Percentiles rank a stretch among this genome's conserved stretches.
phyloP scores from a whole-genome alignment of 2,113 vertebrate genomes.

The Nerophis lumbriciformis region DNA sequence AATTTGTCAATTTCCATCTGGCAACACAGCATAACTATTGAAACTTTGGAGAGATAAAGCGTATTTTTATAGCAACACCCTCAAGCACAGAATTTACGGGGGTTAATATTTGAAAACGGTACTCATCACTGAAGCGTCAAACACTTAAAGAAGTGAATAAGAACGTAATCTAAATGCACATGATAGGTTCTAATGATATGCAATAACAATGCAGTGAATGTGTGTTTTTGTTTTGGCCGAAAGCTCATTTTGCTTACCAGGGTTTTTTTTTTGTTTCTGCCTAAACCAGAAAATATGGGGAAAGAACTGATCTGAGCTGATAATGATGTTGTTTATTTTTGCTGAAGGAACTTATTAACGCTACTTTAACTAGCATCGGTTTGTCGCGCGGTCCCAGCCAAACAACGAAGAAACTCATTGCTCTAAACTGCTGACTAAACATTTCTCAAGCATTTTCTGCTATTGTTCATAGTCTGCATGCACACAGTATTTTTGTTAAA shows the following conservation, averaged over 20 bases:
- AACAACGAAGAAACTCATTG: conserved; percentile 65
- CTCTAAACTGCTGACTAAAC: conserved; percentile 77
- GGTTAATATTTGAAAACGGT: no score
- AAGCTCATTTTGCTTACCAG: conserved; percentile 60
- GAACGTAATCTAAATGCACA: no score
- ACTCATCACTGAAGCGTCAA: no score
- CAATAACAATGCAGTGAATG: conserved; percentile 7
- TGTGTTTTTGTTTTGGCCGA: conserved; percentile 39
- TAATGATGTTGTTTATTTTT: conserved; percentile 70
- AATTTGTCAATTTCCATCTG: no score
- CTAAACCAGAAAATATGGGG: conserved; percentile 55
- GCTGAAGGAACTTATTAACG: conserved; percentile 67
- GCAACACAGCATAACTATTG: no score
- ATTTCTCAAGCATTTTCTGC: conserved; percentile 52
- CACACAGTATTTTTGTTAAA: conserved; percentile 65
- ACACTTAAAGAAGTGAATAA: conserved; percentile 8
- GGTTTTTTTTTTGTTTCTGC: conserved; percentile 49
- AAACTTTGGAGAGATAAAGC: no score
- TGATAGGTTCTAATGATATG: conserved; percentile 35
- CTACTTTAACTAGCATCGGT: conserved; percentile 54
- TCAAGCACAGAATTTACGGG: no score
- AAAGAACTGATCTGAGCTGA: conserved; percentile 63
- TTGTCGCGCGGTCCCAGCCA: conserved; percentile 67
- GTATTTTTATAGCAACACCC: no score
- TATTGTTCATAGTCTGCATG: conserved; percentile 73